Evolutionary conservation across 1,140 invertebrate species (phyloP).

Genomic region (Bombus balteatus): DNA sequence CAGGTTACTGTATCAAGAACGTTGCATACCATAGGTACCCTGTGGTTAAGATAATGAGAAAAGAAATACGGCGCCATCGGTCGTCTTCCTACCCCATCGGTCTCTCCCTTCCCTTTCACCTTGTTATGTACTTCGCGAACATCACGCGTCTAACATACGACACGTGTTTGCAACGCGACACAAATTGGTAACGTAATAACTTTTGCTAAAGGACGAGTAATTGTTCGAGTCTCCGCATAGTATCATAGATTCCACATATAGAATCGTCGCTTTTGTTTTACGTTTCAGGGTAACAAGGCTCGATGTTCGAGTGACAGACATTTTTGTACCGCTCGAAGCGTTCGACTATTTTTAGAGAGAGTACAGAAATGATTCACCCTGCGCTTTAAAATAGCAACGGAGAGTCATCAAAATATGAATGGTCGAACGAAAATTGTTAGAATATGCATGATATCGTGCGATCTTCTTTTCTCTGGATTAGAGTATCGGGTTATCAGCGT

Average conservation of each 20-base stretch:
- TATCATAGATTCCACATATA: neutral
- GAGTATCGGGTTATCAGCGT: neutral
- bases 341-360: constrained; percentile 9
- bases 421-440: neutral
- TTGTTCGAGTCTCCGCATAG: neutral
- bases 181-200: constrained; percentile 2
- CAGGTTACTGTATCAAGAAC: constrained; percentile 52
- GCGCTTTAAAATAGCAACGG: neutral
- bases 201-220: neutral
- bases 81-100: constrained; percentile 2
- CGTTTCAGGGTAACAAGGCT: neutral
- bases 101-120: neutral
- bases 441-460: neutral
- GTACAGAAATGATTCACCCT: constrained; percentile 13
- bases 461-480: neutral
- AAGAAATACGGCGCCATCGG: constrained; percentile 62
- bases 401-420: neutral
- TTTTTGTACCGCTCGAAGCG: constrained; percentile 6
- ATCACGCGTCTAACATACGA: constrained; percentile 7
- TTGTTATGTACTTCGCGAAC: neutral
- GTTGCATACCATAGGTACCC: constrained; percentile 52
- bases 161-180: constrained; percentile 11
- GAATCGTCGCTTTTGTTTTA: neutral
- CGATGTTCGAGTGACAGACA: neutral
- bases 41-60: constrained; percentile 63